Evolutionary conservation across 1,140 invertebrate species (phyloP).

Genomic region (Centruroides vittatus): DNA sequence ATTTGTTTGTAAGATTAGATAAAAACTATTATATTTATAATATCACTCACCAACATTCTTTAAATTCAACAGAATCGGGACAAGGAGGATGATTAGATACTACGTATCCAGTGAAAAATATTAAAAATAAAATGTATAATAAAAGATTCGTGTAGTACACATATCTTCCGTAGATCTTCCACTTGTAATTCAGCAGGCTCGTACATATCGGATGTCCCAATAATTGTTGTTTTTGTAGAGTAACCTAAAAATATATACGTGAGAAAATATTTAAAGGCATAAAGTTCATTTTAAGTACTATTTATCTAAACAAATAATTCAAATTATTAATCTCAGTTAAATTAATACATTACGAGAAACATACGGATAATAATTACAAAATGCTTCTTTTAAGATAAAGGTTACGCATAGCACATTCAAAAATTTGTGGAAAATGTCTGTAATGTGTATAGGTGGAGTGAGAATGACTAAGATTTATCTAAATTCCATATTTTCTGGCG

Average conservation of each 20-base stretch:
- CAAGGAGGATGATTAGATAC: constrained; percentile 26
- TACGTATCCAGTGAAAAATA: constrained; percentile 34
- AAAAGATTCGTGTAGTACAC: constrained; percentile 38
- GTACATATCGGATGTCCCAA: constrained; percentile 36
- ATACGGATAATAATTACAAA: too few species aligned
- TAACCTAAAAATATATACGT: constrained; percentile 6
- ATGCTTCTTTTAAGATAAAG: too few species aligned
- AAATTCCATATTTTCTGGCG: too few species aligned
- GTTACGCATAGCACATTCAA: too few species aligned
- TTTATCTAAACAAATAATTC: too few species aligned
- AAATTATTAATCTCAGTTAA: too few species aligned
- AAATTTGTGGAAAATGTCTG: too few species aligned
- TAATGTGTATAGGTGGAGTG: too few species aligned
- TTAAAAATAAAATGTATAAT: constrained; percentile 34
- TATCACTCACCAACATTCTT: constrained; percentile 7
- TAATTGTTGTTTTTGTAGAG: constrained; percentile 25
- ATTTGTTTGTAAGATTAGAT: too few species aligned
- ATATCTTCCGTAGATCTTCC: constrained; percentile 32
- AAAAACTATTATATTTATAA: not conserved
- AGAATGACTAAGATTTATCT: too few species aligned
- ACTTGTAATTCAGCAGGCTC: constrained; percentile 35
- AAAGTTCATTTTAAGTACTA: not conserved
- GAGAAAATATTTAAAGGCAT: not conserved
- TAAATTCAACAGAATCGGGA: not conserved
- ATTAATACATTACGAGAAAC: too few species aligned